Percentiles rank a stretch among this genome's conserved stretches.
phyloP scores from a whole-genome alignment of 2,797 vertebrate species.

The Furcifer pardalis region DNA sequence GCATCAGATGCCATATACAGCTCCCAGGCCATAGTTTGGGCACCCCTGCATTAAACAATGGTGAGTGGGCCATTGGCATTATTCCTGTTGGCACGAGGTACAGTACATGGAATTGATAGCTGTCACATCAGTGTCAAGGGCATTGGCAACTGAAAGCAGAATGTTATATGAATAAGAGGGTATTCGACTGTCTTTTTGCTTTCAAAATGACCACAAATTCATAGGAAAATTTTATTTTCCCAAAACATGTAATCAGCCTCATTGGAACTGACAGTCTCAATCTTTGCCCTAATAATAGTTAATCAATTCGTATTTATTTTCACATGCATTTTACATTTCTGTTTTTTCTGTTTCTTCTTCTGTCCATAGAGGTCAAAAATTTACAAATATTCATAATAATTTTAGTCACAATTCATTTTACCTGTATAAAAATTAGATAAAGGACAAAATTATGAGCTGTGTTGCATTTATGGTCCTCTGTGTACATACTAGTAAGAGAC shows the following conservation, averaged over 20 bases:
- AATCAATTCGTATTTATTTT: not conserved
- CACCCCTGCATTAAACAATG: not conserved
- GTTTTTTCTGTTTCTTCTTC: not conserved
- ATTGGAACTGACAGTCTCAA: not conserved
- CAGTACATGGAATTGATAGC: too few relatives aligned
- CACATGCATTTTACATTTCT: slow-evolving; percentile 3
- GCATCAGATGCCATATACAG: too few relatives aligned
- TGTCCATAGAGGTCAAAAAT: not conserved
- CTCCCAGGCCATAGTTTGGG: too few relatives aligned
- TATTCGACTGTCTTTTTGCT: slow-evolving; percentile 16
- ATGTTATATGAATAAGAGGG: slow-evolving; percentile 5
- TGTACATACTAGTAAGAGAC: not conserved
- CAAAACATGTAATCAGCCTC: slow-evolving; percentile 11
- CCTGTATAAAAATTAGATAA: not conserved
- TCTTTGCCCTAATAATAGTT: not conserved
- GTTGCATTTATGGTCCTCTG: not conserved
- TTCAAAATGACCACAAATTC: slow-evolving; percentile 21
- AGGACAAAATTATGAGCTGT: not conserved
- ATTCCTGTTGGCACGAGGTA: not conserved
- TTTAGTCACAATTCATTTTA: not conserved
- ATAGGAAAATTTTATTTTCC: slow-evolving; percentile 14
- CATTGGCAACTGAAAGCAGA: slow-evolving; percentile 1
- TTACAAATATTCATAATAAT: not conserved
- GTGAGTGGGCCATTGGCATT: not conserved
- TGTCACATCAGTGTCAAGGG: not conserved